Base-by-base conservation (phyloP, 2,888 invertebrate species). In the Electrophaes corylata region DNA sequence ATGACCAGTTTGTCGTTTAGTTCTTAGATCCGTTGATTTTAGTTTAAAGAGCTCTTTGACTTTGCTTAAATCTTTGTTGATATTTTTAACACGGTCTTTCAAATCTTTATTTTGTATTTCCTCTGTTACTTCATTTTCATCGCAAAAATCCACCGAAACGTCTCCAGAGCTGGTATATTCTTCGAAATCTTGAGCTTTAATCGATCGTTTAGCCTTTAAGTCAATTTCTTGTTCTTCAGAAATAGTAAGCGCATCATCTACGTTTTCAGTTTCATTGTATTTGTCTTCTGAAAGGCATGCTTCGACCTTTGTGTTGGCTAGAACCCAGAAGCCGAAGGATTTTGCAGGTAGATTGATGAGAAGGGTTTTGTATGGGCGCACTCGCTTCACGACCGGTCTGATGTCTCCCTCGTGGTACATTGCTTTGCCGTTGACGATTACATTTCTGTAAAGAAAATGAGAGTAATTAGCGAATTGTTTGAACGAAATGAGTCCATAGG, bases 301-400 rank as follows among this genome's bases (percentile, higher is more conserved):
- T 48, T 93, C 89, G 19, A 94, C 83, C 73, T 94, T 93, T 0
- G 95, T 93, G 50, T 92, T 93, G 0, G 95, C 94, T 10, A 96
- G 76, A 0, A 96, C 94, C 94, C 95, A 96, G 78, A 96, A 96
- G 0, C 94, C 95, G 43, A 96, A 93, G 0, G 95, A 94, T 70
- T 93, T 93, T 0, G 94, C 88, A 1, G 96, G 95, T 2, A 96
- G 75, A 43, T 91, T 91, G 12, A 96, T 76, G 5, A 93, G 83
- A 2, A 95, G 69, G 0, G 92, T 89, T 70, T 91, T 88, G 56
- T 90, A 91, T 4, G 92, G 90, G 55, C 93, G 78, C 14, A 93
- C 91, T 2, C 83, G 83, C 67, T 88, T 91, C 41, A 94, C 83
- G 46, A 91, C 76, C 3, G 94, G 93, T 59, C 92, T 86, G 10